These are phyloP conservation scores for Dinocampus coccinellae DNA, from an alignment of 2,888 invertebrate genomes.

Conservation along the genomic window DNA sequence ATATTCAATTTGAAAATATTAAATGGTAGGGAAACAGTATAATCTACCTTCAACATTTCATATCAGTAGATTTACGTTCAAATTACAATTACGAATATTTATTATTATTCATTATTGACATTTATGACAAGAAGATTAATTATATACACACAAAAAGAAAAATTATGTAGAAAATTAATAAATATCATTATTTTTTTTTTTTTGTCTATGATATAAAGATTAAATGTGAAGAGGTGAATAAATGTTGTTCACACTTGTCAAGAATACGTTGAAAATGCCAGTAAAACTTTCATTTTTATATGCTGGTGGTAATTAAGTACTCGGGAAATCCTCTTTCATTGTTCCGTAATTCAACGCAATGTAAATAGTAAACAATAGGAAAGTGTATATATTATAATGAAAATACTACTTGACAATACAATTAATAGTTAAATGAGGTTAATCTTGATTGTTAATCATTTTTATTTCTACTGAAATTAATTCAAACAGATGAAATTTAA, in stretches of 20 bases:
- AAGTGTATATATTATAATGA: conserved; percentile 22
- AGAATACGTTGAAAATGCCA: no score
- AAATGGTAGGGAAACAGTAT: background rate
- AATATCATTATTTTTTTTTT: no score
- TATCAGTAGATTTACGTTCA: no score
- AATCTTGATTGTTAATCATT: background rate
- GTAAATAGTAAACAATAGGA: conserved; percentile 11
- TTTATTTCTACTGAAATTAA: background rate
- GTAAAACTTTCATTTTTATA: background rate
- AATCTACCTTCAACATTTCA: no score
- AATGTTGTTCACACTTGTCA: no score
- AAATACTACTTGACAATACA: background rate
- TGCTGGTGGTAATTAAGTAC: background rate
- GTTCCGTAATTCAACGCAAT: conserved; percentile 16
- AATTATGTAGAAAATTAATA: no score
- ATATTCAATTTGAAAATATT: background rate
- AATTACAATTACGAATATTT: no score
- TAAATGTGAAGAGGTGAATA: no score
- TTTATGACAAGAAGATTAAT: no score
- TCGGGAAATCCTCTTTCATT: background rate
- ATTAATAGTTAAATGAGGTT: background rate
- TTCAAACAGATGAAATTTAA: background rate
- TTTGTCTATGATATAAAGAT: no score
- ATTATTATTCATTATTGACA: no score
- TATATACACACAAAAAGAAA: no score